Evolutionary conservation across 2,113 vertebrate genomes (phyloP), one percentile per base, ranked within the genome.

Genomic region (Corythornis madagascariensis): DNA sequence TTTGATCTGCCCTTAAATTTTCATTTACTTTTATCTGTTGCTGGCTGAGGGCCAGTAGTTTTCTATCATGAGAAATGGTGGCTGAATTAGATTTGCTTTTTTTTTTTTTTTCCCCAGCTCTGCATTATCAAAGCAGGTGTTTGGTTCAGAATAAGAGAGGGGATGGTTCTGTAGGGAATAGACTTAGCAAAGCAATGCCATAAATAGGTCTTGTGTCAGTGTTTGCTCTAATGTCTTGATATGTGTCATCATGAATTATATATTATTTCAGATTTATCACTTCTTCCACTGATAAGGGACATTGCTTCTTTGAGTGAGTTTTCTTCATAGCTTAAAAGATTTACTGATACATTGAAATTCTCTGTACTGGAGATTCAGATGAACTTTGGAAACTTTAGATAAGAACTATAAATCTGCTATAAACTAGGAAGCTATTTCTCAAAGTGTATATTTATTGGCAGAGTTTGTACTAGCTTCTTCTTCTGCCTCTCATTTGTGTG

Each of bases 161-260:
- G 86, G 87, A 97, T 47, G 57, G 74, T 96, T 96, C 96, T 91
- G 33, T 38, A 65, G 97, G 96, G 97, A 97, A 97, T 95, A 96
- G 7, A 42, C 86, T 94, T 95, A 89, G 96, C 65, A 94, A 96
- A 97, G 94, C 86, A 80, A 63, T 70, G 94, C 90, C 94, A 91
- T 97, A 97, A 97, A 96, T 96, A 95, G 95, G 94, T 80, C 89
- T 96, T 89, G 76, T 96, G 97, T 97, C 80, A 26, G 92, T 93
- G 91, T 93, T 95, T 96, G 95, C 95, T 95, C 94, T 96, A 98
- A 96, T 95, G 97, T 96, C 96, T 96, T 97, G 95, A 95, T 97
- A 93, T 88, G 83, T 97, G 96, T 97, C 90, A 94, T 97, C 96
- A 96, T 97, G 97, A 97, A 98, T 98, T 97, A 97, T 97, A 98